A percentile compares a stretch with the other conserved stretches of the same genome.
Conservation (phyloP, 2,888 invertebrate species). For the Gryllus longicercus region DNA sequence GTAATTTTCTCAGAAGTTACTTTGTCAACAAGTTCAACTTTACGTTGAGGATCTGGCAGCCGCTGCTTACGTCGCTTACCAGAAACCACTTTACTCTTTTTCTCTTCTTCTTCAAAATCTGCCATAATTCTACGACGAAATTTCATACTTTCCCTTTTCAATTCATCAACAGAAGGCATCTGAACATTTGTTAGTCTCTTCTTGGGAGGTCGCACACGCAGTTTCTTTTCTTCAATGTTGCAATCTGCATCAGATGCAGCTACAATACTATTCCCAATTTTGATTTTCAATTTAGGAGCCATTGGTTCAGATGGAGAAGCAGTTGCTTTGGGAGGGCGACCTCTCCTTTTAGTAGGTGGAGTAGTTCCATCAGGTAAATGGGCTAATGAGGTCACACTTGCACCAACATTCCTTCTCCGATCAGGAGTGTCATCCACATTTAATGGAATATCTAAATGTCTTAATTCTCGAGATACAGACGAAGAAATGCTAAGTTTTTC, state of each 20-base stretch:
- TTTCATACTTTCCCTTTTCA: slow-evolving; percentile 83
- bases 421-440: slow-evolving; percentile 54
- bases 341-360: slow-evolving; percentile 30
- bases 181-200: slow-evolving; percentile 61
- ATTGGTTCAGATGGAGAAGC: slow-evolving; percentile 49
- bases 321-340: slow-evolving; percentile 39
- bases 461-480: slow-evolving; percentile 55
- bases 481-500: slow-evolving; percentile 53
- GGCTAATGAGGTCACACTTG: slow-evolving; percentile 44
- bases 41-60: slow-evolving; percentile 40
- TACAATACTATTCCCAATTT: slow-evolving; percentile 59
- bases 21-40: slow-evolving; percentile 32
- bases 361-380: slow-evolving; percentile 27
- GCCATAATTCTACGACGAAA: slow-evolving; percentile 80
- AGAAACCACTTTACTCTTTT: slow-evolving; percentile 46
- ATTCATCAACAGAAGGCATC: slow-evolving; percentile 72
- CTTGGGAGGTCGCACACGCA: slow-evolving; percentile 68
- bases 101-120: slow-evolving; percentile 70
- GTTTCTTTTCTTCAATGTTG: slow-evolving; percentile 49
- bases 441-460: slow-evolving; percentile 59
- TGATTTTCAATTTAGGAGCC: slow-evolving; percentile 66
- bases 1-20: slow-evolving; percentile 41
- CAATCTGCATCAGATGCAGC: slow-evolving; percentile 34
- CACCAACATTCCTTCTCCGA: slow-evolving; percentile 51
- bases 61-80: slow-evolving; percentile 53